A percentile compares a stretch with the other conserved stretches of the same genome.
Evolutionary conservation across 1,140 invertebrate genomes (phyloP).

Genomic region (Stenopsyche tienmushanensis): DNA sequence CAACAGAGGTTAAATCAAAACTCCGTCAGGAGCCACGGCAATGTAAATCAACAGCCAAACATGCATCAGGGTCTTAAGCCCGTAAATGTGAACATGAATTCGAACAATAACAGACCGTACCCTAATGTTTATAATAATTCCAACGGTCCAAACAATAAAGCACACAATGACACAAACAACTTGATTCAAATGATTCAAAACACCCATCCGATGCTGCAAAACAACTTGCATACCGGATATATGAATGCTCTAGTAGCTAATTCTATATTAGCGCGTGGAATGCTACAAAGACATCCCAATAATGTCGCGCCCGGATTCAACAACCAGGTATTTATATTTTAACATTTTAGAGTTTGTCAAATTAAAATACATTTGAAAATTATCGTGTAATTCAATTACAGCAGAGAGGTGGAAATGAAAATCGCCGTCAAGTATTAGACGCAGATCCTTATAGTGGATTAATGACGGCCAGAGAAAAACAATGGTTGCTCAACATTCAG

Average conservation of each 20-base stretch:
- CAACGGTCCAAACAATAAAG: conserved; percentile 6
- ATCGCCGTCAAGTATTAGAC: conserved; percentile 45
- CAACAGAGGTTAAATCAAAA: conserved; percentile 1
- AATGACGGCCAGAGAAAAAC: conserved; percentile 89
- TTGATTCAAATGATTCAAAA: conserved; percentile 61
- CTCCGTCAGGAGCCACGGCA: not conserved
- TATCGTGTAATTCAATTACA: conserved; percentile 1
- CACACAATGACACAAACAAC: conserved; percentile 33
- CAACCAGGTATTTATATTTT: too few species aligned
- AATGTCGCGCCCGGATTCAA: conserved; percentile 7
- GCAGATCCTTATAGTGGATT: conserved; percentile 83
- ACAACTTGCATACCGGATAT: conserved; percentile 39
- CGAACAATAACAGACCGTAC: conserved; percentile 32
- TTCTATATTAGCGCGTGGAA: conserved; percentile 34
- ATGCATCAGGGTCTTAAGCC: conserved; percentile 11
- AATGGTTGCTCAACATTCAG: conserved; percentile 92
- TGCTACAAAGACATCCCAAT: conserved; percentile 3
- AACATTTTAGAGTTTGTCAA: too few species aligned
- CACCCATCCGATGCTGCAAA: conserved; percentile 58
- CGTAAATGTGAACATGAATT: conserved; percentile 46
- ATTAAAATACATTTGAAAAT: too few species aligned
- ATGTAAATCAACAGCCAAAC: conserved; percentile 5
- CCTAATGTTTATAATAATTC: not conserved
- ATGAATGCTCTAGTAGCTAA: conserved; percentile 17
- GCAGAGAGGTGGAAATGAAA: conserved; percentile 5